Percentiles rank a stretch among this genome's conserved stretches.
Conservation (phyloP, 1,140 invertebrate species). For the Dolichoris vasculosae region DNA sequence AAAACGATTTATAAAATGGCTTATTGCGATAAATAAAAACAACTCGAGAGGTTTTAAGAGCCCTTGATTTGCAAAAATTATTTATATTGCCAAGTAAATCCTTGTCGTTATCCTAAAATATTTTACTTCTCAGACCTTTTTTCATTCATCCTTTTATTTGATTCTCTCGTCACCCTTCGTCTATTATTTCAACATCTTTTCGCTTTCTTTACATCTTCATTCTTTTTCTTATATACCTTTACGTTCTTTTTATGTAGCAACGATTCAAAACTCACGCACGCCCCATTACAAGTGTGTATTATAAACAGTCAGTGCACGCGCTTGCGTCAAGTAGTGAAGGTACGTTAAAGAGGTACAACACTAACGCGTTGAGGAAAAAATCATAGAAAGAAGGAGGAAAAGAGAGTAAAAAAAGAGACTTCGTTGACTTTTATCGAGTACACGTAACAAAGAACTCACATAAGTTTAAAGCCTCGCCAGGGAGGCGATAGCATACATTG, state of each 20-base stretch:
- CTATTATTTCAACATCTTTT: conserved; percentile 35
- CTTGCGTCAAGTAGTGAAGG: conserved; percentile 34
- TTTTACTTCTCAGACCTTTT: conserved; percentile 3
- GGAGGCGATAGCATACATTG: neutral
- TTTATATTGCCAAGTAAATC: neutral
- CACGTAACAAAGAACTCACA: conserved; percentile 4
- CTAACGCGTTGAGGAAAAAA: conserved; percentile 38
- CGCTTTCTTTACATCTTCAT: neutral
- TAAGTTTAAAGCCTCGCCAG: conserved; percentile 51
- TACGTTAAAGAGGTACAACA: conserved; percentile 23
- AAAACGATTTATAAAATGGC: neutral
- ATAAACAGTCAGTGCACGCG: conserved; percentile 23
- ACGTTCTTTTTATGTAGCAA: neutral
- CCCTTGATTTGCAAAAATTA: conserved; percentile 24
- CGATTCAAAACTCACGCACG: conserved; percentile 20
- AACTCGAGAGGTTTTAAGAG: neutral
- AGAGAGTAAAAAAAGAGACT: conserved; percentile 19
- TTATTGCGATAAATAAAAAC: conserved; percentile 7
- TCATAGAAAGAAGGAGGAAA: conserved; percentile 34
- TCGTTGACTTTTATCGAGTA: conserved; percentile 33
- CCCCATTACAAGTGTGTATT: conserved; percentile 37
- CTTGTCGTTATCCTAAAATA: conserved; percentile 29
- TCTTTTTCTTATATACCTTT: neutral
- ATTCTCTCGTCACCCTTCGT: conserved; percentile 35
- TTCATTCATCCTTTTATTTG: conserved; percentile 8